Conservation (phyloP, 2,888 invertebrate species). For the Eupeodes luniger region DNA sequence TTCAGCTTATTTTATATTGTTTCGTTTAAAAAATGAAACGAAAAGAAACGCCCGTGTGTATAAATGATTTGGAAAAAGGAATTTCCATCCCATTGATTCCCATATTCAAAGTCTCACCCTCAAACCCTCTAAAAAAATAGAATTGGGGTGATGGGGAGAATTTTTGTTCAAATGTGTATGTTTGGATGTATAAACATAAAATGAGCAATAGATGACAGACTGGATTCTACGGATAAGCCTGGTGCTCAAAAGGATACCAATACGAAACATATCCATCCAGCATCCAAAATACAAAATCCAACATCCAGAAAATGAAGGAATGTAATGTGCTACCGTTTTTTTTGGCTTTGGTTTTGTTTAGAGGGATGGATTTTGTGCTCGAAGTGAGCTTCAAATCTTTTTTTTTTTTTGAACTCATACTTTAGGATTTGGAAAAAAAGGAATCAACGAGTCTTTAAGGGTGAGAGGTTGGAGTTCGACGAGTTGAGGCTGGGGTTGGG, state of each 20-base stretch:
- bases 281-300: slow-evolving; percentile 11
- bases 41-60: slow-evolving; percentile 77
- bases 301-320: slow-evolving; percentile 47
- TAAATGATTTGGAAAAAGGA: slow-evolving; percentile 79
- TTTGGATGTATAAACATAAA: slow-evolving; percentile 49
- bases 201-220: slow-evolving; percentile 67
- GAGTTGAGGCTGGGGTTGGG: not conserved
- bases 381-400: slow-evolving; percentile 38
- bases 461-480: not conserved
- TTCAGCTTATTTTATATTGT: slow-evolving; percentile 63
- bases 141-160: not conserved
- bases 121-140: slow-evolving; percentile 13
- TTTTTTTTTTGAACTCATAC: slow-evolving; percentile 63
- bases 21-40: slow-evolving; percentile 55
- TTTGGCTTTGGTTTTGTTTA: slow-evolving; percentile 27
- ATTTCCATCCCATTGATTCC: slow-evolving; percentile 84
- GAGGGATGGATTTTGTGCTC: slow-evolving; percentile 42
- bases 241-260: slow-evolving; percentile 46
- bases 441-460: not conserved
- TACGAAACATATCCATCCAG: not conserved
- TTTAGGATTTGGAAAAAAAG: slow-evolving; percentile 1
- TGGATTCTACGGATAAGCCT: slow-evolving; percentile 71
- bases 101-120: slow-evolving; percentile 78
- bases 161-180: not conserved
- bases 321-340: slow-evolving; percentile 51